Evolutionary conservation across 2,113 vertebrate species (phyloP).

Genomic region (Bothrops jararaca): DNA sequence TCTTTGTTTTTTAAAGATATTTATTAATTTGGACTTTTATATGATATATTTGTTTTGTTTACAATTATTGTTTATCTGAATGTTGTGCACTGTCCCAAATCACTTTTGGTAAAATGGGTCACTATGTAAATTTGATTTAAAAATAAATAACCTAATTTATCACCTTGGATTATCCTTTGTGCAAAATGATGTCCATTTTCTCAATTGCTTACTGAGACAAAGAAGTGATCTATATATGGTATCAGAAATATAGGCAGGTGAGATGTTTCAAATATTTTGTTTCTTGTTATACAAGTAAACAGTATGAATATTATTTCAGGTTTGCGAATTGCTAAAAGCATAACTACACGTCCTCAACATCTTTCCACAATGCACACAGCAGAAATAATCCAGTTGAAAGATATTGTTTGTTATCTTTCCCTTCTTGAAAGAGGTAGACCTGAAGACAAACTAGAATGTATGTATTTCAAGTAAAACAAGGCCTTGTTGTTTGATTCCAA

Average conservation of each 20-base stretch:
- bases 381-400: constrained; percentile 87
- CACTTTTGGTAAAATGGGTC: not conserved
- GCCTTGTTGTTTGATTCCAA: not conserved
- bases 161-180: not conserved
- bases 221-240: not conserved
- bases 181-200: not conserved
- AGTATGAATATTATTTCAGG: constrained; percentile 66
- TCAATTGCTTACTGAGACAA: not conserved
- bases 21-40: not conserved
- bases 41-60: not conserved
- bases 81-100: not conserved
- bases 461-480: constrained; percentile 38
- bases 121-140: not conserved
- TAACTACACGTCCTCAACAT: constrained; percentile 73
- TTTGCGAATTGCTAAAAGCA: constrained; percentile 85
- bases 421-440: constrained; percentile 90
- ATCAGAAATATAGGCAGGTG: not conserved
- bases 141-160: not conserved
- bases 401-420: constrained; percentile 93
- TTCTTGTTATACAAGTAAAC: constrained; percentile 12
- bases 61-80: not conserved
- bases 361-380: constrained; percentile 69
- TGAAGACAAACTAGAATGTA: constrained; percentile 94
- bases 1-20: not conserved
- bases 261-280: not conserved